Percentiles rank a stretch among this genome's conserved stretches.
These are phyloP conservation scores for Eumerus sabulonum DNA, from an alignment of 2,888 invertebrate species.

Conservation along the genomic window DNA sequence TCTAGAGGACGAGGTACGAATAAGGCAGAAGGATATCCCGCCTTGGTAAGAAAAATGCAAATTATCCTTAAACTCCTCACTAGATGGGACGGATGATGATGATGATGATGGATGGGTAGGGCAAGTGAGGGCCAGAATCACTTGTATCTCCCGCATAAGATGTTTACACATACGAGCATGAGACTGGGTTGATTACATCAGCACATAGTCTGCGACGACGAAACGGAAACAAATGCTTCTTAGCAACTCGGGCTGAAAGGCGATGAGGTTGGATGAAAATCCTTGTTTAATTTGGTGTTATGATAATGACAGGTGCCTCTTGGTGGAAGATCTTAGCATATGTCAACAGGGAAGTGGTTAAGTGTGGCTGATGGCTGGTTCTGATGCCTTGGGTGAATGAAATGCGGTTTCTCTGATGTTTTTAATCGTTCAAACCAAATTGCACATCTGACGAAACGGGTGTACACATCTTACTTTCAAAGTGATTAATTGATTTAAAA, in stretches of 20 bases:
- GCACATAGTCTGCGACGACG: neutral
- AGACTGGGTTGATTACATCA: conserved; percentile 33
- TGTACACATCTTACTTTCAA: too few species aligned
- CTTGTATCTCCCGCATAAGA: conserved; percentile 44
- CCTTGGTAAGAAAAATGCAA: conserved; percentile 58
- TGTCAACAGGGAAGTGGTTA: conserved; percentile 57
- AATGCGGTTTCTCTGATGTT: conserved; percentile 51
- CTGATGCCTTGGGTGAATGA: neutral
- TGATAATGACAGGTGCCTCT: conserved; percentile 67
- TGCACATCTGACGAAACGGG: neutral
- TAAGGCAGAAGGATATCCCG: conserved; percentile 42
- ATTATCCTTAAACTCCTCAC: conserved; percentile 54
- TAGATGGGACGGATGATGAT: conserved; percentile 52
- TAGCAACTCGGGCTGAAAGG: conserved; percentile 7
- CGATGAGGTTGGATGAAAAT: conserved; percentile 43
- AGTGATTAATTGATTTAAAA: too few species aligned
- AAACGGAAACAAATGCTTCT: conserved; percentile 54
- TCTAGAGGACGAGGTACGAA: conserved; percentile 1
- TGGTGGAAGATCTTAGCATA: conserved; percentile 55
- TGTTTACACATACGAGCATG: conserved; percentile 40
- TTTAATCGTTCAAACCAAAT: conserved; percentile 44
- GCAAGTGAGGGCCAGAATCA: conserved; percentile 45
- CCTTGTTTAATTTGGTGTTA: conserved; percentile 66
- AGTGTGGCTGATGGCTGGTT: conserved; percentile 5
- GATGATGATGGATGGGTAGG: conserved; percentile 54